Conservation (phyloP, 1,140 invertebrate species). For the Akabosia matsudoensis region DNA sequence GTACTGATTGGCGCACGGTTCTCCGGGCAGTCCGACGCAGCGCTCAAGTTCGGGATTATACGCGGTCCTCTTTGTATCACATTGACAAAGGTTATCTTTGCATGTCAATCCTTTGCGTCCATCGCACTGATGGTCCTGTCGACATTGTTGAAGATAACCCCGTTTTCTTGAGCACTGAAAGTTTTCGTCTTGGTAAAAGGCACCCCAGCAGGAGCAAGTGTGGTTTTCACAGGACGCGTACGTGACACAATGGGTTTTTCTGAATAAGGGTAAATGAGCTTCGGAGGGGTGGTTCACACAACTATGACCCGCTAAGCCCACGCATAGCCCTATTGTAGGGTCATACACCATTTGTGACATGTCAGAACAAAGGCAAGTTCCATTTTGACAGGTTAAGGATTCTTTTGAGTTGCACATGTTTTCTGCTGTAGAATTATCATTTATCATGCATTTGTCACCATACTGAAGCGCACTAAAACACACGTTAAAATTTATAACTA, state of each 20-base stretch:
- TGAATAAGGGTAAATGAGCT: conserved; percentile 4
- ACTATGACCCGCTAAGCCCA: conserved; percentile 25
- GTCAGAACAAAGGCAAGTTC: conserved; percentile 29
- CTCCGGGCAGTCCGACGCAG: conserved; percentile 29
- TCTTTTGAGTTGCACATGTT: conserved; percentile 26
- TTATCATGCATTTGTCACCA: not conserved
- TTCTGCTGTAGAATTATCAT: not conserved
- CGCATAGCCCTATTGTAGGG: conserved; percentile 15
- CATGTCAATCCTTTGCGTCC: conserved; percentile 26
- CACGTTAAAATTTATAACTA: not conserved
- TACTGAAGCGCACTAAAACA: not conserved
- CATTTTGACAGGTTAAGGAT: conserved; percentile 28
- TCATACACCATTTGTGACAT: conserved; percentile 24
- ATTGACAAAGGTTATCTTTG: conserved; percentile 25
- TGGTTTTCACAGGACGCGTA: conserved; percentile 32
- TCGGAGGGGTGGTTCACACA: conserved; percentile 32
- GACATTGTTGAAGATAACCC: conserved; percentile 25
- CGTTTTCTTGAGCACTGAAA: conserved; percentile 24
- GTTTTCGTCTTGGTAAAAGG: conserved; percentile 24
- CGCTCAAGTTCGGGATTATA: conserved; percentile 26
- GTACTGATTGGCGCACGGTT: conserved; percentile 27
- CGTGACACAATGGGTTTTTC: conserved; percentile 26
- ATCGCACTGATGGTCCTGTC: conserved; percentile 16
- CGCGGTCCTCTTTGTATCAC: conserved; percentile 6
- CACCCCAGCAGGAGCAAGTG: conserved; percentile 31